These are phyloP conservation scores for Dryobates pubescens DNA, from an alignment of 2,797 vertebrate genomes.

Conservation along the genomic window DNA sequence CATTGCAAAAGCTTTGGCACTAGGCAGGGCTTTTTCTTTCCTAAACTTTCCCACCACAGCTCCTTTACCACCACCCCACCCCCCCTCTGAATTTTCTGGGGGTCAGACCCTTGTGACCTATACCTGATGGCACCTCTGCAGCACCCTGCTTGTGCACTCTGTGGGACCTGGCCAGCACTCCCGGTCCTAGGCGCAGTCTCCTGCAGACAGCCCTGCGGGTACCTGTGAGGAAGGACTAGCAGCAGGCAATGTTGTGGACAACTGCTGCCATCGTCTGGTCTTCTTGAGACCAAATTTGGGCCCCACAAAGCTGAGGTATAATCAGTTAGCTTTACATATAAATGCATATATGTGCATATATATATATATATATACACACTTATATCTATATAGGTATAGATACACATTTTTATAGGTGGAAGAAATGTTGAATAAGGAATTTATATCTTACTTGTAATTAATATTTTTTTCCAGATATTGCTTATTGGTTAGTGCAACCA, in stretches of 20 bases:
- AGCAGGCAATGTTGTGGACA: not conserved
- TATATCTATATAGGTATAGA: fast-evolving
- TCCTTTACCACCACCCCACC: fast-evolving
- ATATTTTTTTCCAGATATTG: not conserved
- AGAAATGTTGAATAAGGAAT: not conserved
- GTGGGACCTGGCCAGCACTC: not conserved
- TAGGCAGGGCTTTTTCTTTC: fast-evolving
- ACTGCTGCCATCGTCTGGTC: conserved; percentile 59
- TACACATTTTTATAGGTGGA: not conserved
- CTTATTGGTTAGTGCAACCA: not conserved
- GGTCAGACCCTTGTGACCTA: not conserved
- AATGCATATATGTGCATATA: not conserved
- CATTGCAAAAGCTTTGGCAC: not conserved
- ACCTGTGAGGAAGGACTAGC: fast-evolving
- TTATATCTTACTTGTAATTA: not conserved
- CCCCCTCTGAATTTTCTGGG: not conserved
- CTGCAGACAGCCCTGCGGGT: fast-evolving
- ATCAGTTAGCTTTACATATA: not conserved
- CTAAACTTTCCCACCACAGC: not conserved
- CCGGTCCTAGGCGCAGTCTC: not conserved
- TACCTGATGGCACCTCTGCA: not conserved
- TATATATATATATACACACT: no score
- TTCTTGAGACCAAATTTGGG: fast-evolving
- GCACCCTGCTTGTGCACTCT: fast-evolving
- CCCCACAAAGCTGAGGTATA: not conserved